Evolutionary conservation across 2,113 vertebrate genomes (phyloP).

Genomic region (Mus pahari): DNA sequence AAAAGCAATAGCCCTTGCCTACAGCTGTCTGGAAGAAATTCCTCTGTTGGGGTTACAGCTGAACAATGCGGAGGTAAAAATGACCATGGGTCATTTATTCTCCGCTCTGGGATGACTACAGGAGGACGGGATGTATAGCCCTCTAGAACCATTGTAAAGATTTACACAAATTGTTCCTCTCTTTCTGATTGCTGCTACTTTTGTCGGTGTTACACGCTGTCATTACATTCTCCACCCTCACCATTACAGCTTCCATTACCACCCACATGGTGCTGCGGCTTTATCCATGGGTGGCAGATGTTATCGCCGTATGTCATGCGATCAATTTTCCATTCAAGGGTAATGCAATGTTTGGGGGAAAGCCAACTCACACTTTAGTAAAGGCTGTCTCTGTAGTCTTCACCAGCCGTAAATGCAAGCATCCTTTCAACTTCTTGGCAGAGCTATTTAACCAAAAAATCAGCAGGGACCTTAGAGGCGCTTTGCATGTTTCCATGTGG

Average conservation of each 20-base stretch:
- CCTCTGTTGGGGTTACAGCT: background rate
- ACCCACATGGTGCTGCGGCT: constrained; percentile 81
- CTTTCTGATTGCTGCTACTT: constrained; percentile 76
- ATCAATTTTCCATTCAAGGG: constrained; percentile 85
- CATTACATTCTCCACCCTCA: constrained; percentile 83
- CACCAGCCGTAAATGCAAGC: constrained; percentile 77
- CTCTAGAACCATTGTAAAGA: constrained; percentile 73
- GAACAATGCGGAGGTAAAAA: constrained; percentile 58
- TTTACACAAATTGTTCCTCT: constrained; percentile 82
- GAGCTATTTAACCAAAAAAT: constrained; percentile 75
- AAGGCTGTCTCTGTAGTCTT: constrained; percentile 82
- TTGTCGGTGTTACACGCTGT: constrained; percentile 74
- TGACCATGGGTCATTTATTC: constrained; percentile 61
- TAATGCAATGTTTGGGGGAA: constrained; percentile 84
- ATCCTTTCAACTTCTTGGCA: constrained; percentile 81
- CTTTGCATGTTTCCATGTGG: constrained; percentile 70
- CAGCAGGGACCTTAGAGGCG: constrained; percentile 69
- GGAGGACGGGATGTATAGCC: constrained; percentile 53
- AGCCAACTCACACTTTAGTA: constrained; percentile 81
- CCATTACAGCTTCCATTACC: constrained; percentile 84
- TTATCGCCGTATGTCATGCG: constrained; percentile 84
- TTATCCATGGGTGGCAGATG: constrained; percentile 84
- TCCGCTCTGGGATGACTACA: constrained; percentile 39
- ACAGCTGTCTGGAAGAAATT: constrained; percentile 54
- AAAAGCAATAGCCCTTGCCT: constrained; percentile 22